Conservation (phyloP, 2,113 vertebrate genomes). For the Nothocercus julius region DNA sequence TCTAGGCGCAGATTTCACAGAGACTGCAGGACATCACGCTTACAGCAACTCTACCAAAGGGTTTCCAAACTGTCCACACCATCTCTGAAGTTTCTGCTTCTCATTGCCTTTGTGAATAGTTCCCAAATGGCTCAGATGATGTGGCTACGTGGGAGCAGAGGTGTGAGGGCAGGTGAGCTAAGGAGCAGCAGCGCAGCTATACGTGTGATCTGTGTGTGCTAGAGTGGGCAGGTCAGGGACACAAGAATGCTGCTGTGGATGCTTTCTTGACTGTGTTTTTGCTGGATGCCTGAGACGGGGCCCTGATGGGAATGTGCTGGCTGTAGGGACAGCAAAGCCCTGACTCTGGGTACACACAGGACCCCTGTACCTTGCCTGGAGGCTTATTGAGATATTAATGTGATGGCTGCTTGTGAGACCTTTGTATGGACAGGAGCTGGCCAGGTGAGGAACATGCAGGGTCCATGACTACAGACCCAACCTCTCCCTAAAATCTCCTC, state of each 20-base stretch:
- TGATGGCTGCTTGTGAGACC: neutral
- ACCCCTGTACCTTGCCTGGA: neutral
- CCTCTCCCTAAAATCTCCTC: neutral
- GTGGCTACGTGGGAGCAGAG: neutral
- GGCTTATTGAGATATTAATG: neutral
- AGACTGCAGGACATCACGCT: neutral
- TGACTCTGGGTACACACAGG: neutral
- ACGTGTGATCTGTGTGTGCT: neutral
- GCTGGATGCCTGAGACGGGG: neutral
- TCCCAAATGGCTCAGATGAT: neutral
- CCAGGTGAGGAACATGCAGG: neutral
- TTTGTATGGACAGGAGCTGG: neutral
- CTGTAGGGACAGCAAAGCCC: too few species aligned
- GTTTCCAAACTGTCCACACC: neutral
- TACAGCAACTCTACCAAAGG: neutral
- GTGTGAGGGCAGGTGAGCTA: neutral
- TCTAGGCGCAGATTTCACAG: neutral
- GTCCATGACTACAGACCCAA: neutral
- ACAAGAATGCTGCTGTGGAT: neutral
- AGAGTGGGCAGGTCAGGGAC: fast-evolving
- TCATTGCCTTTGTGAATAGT: neutral
- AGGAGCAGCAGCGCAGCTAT: neutral
- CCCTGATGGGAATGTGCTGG: neutral
- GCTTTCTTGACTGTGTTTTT: neutral
- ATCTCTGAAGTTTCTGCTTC: neutral